Evolutionary conservation across 2,797 vertebrate species (phyloP), one percentile per base, ranked within the genome.

Genomic region (Pelobates cultripes): DNA sequence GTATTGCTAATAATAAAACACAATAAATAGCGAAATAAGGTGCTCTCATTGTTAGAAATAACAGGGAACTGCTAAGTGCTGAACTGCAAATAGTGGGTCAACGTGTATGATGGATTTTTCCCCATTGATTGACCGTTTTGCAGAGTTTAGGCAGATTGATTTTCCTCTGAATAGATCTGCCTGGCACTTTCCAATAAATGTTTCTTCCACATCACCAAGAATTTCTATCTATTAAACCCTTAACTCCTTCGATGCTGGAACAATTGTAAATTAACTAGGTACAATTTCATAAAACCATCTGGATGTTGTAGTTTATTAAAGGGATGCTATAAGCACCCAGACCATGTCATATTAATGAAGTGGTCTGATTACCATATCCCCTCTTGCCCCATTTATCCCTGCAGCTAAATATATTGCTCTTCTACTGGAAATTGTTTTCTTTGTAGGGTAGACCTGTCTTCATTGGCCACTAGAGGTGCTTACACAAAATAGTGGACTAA

Each of bases 111-210:
- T 84, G 68, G 82, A 80, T 84, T 84, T 75, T 84, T 84, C 57
- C 53, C 60, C 73, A 84, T 84, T 84, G 82, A 84, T 84, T 84
- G 82, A 72, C 41, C 73, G 79, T 84, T 84, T 79, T 84, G 73
- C 68, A 79, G 73, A 75, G 77, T 84, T 84, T 84, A 84, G 77
- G 45, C n/a, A 68, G 45, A 84, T 84, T 72, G 77, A 84, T 79
- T 75, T 79, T 79, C 3, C 72, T 75, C 72, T 79, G 77, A 79
- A 75, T 75, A 75, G 77, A 83, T 75, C 72, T 73, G 66, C 13
- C 70, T 79, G 47, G 60, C 77, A 63, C 67, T 61, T 53, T 76
- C 73, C 77, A 72, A 76, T 79, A 79, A 84, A 79, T 76, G 73
- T 76, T 76, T 75, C 42, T 80, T 41, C 42, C 51, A 76, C 79